A percentile compares a stretch with the other conserved stretches of the same genome.
Evolutionary conservation across 1,140 invertebrate species (phyloP).

Genomic region (Copidosoma floridanum): DNA sequence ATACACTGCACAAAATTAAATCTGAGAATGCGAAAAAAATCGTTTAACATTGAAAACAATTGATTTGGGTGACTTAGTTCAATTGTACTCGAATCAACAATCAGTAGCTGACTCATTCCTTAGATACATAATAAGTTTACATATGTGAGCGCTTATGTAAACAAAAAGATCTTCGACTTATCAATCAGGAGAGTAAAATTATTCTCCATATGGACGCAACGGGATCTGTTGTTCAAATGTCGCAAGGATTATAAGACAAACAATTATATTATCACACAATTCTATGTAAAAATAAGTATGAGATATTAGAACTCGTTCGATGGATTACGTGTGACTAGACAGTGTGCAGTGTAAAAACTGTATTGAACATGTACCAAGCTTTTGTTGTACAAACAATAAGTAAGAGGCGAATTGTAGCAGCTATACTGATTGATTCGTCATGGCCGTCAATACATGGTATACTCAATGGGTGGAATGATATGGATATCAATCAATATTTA

Average conservation of each 20-base stretch:
- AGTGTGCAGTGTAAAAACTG: not conserved
- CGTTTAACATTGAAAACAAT: slow-evolving; percentile 13
- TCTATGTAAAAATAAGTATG: not conserved
- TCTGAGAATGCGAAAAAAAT: slow-evolving; percentile 9
- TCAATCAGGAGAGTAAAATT: not conserved
- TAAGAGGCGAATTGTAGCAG: slow-evolving; percentile 4
- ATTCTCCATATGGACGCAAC: not conserved
- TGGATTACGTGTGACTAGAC: slow-evolving; percentile 11
- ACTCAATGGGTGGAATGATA: not conserved
- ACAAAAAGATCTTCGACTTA: not conserved
- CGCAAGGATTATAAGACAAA: not conserved
- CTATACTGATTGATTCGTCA: not conserved
- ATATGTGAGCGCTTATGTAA: not conserved
- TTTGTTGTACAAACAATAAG: not conserved
- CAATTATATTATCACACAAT: slow-evolving; percentile 3
- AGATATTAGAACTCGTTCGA: not conserved
- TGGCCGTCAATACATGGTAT: slow-evolving; percentile 9
- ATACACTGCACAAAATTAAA: not conserved
- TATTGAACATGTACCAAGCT: not conserved
- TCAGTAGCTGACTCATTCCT: not conserved
- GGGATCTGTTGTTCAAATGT: not conserved
- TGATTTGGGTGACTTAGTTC: slow-evolving; percentile 17
- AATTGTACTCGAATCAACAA: slow-evolving; percentile 10
- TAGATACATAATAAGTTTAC: not conserved
- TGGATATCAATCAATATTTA: not conserved